A percentile compares a stretch with the other conserved stretches of the same genome.
These are phyloP conservation scores for Clanis bilineata DNA, from an alignment of 2,888 invertebrate genomes.

Conservation along the genomic window DNA sequence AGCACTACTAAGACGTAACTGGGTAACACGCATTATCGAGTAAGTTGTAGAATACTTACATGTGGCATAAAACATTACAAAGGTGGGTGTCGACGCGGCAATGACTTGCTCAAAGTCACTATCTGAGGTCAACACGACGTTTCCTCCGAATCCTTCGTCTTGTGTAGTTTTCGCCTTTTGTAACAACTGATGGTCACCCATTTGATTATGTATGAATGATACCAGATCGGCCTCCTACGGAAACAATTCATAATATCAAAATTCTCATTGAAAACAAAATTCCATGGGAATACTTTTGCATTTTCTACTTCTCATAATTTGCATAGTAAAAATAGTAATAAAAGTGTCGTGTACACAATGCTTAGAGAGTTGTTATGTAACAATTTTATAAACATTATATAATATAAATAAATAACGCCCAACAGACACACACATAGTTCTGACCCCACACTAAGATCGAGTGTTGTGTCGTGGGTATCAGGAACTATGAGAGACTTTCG, in stretches of 20 bases:
- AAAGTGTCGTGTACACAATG: not conserved
- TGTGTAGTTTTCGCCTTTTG: slow-evolving; percentile 42
- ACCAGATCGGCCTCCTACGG: slow-evolving; percentile 85
- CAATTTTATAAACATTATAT: too few species aligned
- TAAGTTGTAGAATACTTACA: slow-evolving; percentile 71
- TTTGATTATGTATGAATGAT: slow-evolving; percentile 80
- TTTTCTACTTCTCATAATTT: not conserved
- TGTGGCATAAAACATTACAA: slow-evolving; percentile 90
- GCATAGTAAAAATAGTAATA: not conserved
- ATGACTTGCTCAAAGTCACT: slow-evolving; percentile 83
- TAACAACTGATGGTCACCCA: slow-evolving; percentile 36
- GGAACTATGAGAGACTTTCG: too few species aligned
- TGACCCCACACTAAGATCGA: too few species aligned
- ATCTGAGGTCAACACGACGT: slow-evolving; percentile 80
- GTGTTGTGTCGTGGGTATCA: too few species aligned
- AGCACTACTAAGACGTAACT: too few species aligned
- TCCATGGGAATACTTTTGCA: not conserved
- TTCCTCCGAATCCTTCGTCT: slow-evolving; percentile 70
- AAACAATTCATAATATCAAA: slow-evolving; percentile 15
- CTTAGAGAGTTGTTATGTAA: not conserved
- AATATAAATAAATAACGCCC: too few species aligned
- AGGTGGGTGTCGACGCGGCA: slow-evolving; percentile 80
- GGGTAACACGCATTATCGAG: not conserved
- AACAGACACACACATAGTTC: too few species aligned
- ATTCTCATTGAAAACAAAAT: not conserved